These are phyloP conservation scores for Scaeva pyrastri DNA, from an alignment of 2,888 invertebrate species.

Conservation along the genomic window DNA sequence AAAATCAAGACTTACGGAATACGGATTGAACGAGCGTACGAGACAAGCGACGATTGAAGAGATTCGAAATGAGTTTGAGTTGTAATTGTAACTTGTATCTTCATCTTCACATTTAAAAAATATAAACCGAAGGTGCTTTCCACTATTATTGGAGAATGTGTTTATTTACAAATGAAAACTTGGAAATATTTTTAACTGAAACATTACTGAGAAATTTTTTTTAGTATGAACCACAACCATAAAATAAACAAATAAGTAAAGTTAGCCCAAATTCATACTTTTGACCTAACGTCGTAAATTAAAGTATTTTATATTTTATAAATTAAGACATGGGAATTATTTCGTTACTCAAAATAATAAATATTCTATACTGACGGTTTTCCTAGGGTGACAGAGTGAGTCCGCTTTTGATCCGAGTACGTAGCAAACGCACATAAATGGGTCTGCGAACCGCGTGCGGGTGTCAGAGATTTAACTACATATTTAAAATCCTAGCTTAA, in stretches of 20 bases:
- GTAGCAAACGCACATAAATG: too few species aligned
- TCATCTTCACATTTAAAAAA: conserved; percentile 46
- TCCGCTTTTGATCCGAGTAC: too few species aligned
- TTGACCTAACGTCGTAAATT: conserved; percentile 54
- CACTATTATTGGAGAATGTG: conserved; percentile 65
- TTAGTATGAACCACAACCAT: conserved; percentile 57
- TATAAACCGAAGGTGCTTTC: conserved; percentile 67
- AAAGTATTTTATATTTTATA: conserved; percentile 60
- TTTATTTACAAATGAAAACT: conserved; percentile 14
- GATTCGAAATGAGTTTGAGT: conserved; percentile 39
- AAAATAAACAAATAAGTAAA: conserved; percentile 42
- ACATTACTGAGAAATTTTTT: conserved; percentile 45
- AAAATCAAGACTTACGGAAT: conserved; percentile 26
- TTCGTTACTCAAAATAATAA: too few species aligned
- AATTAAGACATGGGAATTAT: conserved; percentile 47
- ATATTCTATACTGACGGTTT: too few species aligned
- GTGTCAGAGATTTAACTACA: too few species aligned
- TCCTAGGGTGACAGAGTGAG: too few species aligned
- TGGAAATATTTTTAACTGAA: conserved; percentile 30
- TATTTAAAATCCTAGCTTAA: too few species aligned
- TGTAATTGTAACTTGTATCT: conserved; percentile 50
- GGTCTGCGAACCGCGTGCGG: too few species aligned
- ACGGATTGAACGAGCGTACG: conserved; percentile 51
- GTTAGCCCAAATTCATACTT: conserved; percentile 48
- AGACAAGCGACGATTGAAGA: too few species aligned